Base-by-base conservation (phyloP, 2,888 invertebrate species). In the Drosophila bunnanda region DNA sequence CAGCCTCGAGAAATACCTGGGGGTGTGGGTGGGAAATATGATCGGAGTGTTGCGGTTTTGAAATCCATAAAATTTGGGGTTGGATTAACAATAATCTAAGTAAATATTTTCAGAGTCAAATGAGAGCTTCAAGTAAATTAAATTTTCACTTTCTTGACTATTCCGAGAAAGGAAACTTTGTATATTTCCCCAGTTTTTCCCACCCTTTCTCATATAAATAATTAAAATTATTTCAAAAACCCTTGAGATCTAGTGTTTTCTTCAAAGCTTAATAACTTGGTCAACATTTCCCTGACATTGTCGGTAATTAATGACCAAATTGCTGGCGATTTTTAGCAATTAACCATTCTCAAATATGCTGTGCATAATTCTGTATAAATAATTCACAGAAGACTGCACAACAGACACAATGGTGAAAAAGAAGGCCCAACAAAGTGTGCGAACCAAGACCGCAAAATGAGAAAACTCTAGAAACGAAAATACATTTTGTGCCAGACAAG, bases 21-120 rank as follows among this genome's bases (percentile, higher is more conserved):
- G 36, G 50, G 69, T 58, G 83, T 67, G 83, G 86, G 79, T 72
- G 81, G 43, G 72, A 78, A 80, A 82, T 64, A 68, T 75, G 78
- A 80, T 82, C 76, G 28, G 41, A 15, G 52, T 46, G 22, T 55
- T 64, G 59, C 46, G 17, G 52, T 48, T 48, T 28, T 28, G 9
- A n/a, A 39, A 39, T 30, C 15, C 12, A 10, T 2, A 4, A 10
- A 10, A 17, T 30, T 39, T 10, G n/a, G 15, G 22, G 3, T 15
- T 4, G 30, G 2, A 38, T 36, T n/a, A 41, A 30, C 15, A 20
- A 30, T 30, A 30, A 32, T 32, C 13, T 17, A 6, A 9, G 38
- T 6, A 9, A 10, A 17, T 17, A 9, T n/a, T 1, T 9, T 50
- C 2, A 2, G 13, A 12, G 17, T 2, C 17, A 13, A 48, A 17